Base-by-base conservation (phyloP, 92 coral and sea anemone genomes). In the Metridium senile region DNA sequence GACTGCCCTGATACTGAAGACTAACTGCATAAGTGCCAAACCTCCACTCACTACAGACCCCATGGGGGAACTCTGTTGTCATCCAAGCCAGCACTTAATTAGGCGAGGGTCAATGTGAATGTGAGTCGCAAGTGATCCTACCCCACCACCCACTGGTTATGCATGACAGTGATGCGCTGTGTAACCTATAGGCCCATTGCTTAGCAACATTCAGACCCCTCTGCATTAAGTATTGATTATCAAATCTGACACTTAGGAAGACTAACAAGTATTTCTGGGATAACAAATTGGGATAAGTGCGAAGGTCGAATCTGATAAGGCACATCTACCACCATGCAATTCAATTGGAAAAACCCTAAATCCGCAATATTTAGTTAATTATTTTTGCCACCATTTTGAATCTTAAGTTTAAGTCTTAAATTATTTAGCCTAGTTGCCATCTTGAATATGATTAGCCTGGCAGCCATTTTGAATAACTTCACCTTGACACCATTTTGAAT, bases 71-170 rank as follows among this genome's bases (percentile, higher is more conserved):
- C 75, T 57, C 23, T 25, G 75, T 6, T 70, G 75, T 54, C 59
- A 54, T 54, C 25, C 75, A 70, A 51, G 22, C 54, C 72, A 51
- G 75, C 75, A 23, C 29, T 45, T 70, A n/a, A n/a, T n/a, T 20
- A 54, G 53, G 75, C 17, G 62, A 51, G 27, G 75, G 45, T 49
- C n/a, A 70, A 59, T 70, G 62, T 52, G 45, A 70, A 57, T 70
- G 57, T 11, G 62, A 70, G 75, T 47, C 43, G 0, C 32, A 49
- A 30, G 45, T 30, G 57, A 27, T 52, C 59, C 53, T 70, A 25
- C 62, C 75, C 75, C 75, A 70, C 75, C 33, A 46, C 62, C 43
- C 75, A 70, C 57, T 46, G 75, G 61, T 13, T 70, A 4, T 46
- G 75, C 25, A 49, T 49, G 47, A 70, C 75, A 70, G 75, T 49